Evolutionary conservation across 2,113 vertebrate species (phyloP), one percentile per base, ranked within the genome.

Genomic region (Thermophis baileyi): DNA sequence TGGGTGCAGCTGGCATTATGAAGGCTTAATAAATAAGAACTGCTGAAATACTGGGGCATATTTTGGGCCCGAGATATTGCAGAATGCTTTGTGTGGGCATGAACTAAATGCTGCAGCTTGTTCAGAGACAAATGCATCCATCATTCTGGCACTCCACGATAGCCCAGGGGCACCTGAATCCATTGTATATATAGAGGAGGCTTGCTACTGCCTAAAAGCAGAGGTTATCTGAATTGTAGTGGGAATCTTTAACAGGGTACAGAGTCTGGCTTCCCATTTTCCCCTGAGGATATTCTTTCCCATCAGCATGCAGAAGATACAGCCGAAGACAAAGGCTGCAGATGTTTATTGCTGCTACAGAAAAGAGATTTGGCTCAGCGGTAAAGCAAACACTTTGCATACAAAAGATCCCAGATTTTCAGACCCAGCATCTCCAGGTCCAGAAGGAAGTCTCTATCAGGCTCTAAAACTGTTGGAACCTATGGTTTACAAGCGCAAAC

Each of bases 91-190:
- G 35, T 22, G 16, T 30, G 22, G 22, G 46, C 10, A 46, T 0
- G 7, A 60, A 81, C 18, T 27, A 27, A 63, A 63, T 5, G 50
- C n/a, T 53, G 25, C 51, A 91, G 20, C 40, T 60, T 85, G 49
- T 50, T 53, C 20, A 3, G 22, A 92, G 86, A 85, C 89, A 93
- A 90, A 91, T 69, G 35, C 93, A 91, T 89, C 89, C 4, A 35
- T 50, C 35, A 46, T 88, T 57, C 9, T 69, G 49, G n/a, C 0
- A 20, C 50, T 57, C n/a, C 20, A 47, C 47, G 74, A 85, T 88
- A 51, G 24, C 30, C 30, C 1, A 0, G 69, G 35, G 69, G 25
- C 16, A 11, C 27, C n/a, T 50, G 30, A 25, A 53, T 0, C 0
- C 16, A 35, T 54, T 0, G 3, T 50, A 11, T 85, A 85, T 9